Conservation (phyloP, 2,113 vertebrate genomes). For the Semicossyphus pulcher region DNA sequence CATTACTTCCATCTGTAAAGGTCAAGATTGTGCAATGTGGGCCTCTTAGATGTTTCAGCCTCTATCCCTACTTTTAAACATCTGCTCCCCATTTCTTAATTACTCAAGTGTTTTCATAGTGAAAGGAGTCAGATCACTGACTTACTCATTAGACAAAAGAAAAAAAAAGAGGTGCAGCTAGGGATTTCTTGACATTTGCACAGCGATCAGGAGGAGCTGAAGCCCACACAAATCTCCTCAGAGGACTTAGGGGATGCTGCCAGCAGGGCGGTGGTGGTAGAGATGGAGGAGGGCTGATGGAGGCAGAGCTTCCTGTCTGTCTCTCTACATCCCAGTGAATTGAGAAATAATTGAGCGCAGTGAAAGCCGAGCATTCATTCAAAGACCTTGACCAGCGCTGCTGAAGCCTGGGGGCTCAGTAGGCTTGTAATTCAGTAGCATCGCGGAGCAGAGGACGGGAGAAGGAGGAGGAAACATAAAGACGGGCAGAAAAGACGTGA, state of each 20-base stretch:
- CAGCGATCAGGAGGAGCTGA: not conserved
- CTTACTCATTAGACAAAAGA: conserved; percentile 9
- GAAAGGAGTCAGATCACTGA: conserved; percentile 7
- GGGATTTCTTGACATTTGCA: conserved; percentile 31
- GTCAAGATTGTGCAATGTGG: conserved; percentile 52
- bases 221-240: not conserved
- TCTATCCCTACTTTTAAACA: conserved; percentile 25
- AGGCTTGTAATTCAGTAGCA: conserved; percentile 57
- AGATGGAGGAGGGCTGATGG: conserved; percentile 34
- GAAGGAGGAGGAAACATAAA: not conserved
- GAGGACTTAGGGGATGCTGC: conserved; percentile 8
- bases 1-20: conserved; percentile 68
- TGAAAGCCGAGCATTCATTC: conserved; percentile 64
- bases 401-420: conserved; percentile 46
- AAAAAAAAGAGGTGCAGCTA: too few relatives aligned
- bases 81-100: conserved; percentile 38
- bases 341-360: conserved; percentile 54
- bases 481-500: not conserved
- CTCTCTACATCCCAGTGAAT: conserved; percentile 47
- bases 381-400: conserved; percentile 45
- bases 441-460: not conserved
- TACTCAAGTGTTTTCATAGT: conserved; percentile 14
- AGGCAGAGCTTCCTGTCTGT: conserved; percentile 70
- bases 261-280: not conserved
- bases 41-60: conserved; percentile 44